Percentiles rank a stretch among this genome's conserved stretches.
phyloP scores from a whole-genome alignment of 2,888 invertebrate species.

The Imbricaverruca yamaguchii region DNA sequence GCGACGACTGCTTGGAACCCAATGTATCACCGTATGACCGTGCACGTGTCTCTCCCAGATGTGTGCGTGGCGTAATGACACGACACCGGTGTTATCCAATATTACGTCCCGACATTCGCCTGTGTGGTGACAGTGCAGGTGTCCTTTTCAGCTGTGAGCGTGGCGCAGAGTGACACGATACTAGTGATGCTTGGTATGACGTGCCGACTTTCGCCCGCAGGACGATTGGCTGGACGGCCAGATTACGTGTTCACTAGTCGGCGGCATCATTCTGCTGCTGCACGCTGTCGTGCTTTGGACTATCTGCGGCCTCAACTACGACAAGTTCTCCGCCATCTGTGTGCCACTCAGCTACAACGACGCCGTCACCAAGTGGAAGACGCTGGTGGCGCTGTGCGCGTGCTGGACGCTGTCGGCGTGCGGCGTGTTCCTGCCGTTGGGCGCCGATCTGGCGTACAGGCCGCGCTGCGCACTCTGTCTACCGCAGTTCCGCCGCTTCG shows the following conservation, averaged over 20 bases:
- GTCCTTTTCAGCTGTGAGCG: too few relatives aligned
- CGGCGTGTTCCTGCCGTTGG: background rate
- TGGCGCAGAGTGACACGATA: too few relatives aligned
- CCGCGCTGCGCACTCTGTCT: background rate
- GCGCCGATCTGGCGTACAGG: background rate
- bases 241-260: background rate
- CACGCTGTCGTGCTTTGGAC: background rate
- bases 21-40: too few relatives aligned
- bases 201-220: background rate
- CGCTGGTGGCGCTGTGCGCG: background rate
- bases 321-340: slow-evolving; percentile 21
- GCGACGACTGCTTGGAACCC: too few relatives aligned
- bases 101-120: too few relatives aligned
- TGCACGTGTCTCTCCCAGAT: too few relatives aligned
- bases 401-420: background rate
- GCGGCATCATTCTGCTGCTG: background rate
- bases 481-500: background rate
- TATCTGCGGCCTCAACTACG: slow-evolving; percentile 21
- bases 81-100: too few relatives aligned
- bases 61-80: too few relatives aligned
- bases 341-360: slow-evolving; percentile 16
- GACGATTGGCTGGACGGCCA: background rate
- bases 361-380: background rate
- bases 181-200: too few relatives aligned
- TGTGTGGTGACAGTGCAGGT: too few relatives aligned